phyloP scores from a whole-genome alignment of 1,140 invertebrate genomes.

The Mycetomoellerius zeteki region DNA sequence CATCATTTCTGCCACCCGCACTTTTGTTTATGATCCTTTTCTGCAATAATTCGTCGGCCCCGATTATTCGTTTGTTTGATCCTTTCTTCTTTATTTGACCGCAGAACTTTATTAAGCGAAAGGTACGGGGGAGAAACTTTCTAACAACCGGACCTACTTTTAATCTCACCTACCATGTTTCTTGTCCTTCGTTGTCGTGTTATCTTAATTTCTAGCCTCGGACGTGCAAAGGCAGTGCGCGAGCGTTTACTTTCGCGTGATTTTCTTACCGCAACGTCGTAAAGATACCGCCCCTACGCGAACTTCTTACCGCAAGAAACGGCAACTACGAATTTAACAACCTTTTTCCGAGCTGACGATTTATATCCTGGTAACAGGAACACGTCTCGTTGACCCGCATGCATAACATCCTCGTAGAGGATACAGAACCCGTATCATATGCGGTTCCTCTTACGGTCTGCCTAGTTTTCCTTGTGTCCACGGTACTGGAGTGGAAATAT shows the following conservation, averaged over 20 bases:
- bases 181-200: slow-evolving; percentile 25
- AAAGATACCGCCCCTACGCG: slow-evolving; percentile 35
- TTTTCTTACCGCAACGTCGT: slow-evolving; percentile 44
- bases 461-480: slow-evolving; percentile 17
- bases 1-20: not conserved
- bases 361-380: slow-evolving; percentile 25
- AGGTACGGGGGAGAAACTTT: slow-evolving; percentile 23
- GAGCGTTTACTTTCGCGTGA: slow-evolving; percentile 17
- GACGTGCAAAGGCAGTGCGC: slow-evolving; percentile 1
- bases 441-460: not conserved
- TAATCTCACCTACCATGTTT: slow-evolving; percentile 41
- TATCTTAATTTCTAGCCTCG: slow-evolving; percentile 52
- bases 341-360: slow-evolving; percentile 46
- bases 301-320: slow-evolving; percentile 46
- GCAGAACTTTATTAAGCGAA: slow-evolving; percentile 16
- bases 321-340: slow-evolving; percentile 54
- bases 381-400: not conserved
- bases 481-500: slow-evolving; percentile 66
- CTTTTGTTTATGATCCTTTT: not conserved
- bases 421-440: slow-evolving; percentile 14
- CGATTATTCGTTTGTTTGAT: slow-evolving; percentile 32
- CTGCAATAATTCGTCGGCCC: not conserved
- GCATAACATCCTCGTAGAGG: slow-evolving; percentile 52
- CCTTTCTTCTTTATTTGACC: slow-evolving; percentile 1
- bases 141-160: slow-evolving; percentile 35